These are phyloP conservation scores for Diachrysia chrysitis DNA, from an alignment of 2,888 invertebrate species.

Conservation along the genomic window DNA sequence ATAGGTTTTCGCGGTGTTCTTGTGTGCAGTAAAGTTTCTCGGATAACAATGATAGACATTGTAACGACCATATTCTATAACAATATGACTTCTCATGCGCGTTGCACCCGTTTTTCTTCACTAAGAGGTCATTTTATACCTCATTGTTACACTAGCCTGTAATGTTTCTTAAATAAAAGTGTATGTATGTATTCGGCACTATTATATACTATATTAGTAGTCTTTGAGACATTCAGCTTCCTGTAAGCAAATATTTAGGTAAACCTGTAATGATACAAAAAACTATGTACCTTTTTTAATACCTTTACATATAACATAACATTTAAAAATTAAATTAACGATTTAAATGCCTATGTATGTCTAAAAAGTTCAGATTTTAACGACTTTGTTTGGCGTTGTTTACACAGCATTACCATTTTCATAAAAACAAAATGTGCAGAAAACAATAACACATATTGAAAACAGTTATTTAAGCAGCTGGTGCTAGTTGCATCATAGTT, in stretches of 20 bases:
- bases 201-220: too few relatives aligned
- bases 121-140: conserved; percentile 40
- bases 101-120: conserved; percentile 41
- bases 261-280: too few relatives aligned
- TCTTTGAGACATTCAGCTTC: too few relatives aligned
- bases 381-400: neutral
- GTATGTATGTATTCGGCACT: neutral
- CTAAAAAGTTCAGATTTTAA: neutral
- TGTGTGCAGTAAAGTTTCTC: conserved; percentile 39
- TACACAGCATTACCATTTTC: neutral
- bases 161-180: neutral
- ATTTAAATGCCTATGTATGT: too few relatives aligned
- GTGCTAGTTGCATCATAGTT: conserved; percentile 42
- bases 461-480: conserved; percentile 54
- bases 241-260: too few relatives aligned
- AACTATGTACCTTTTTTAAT: too few relatives aligned
- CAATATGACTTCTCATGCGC: conserved; percentile 51
- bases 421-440: neutral
- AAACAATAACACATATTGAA: conserved; percentile 16
- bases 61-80: conserved; percentile 30
- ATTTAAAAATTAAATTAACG: too few relatives aligned
- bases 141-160: neutral
- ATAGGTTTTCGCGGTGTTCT: conserved; percentile 52
- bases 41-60: conserved; percentile 48
- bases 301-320: too few relatives aligned